phyloP scores from a whole-genome alignment of 1,140 invertebrate species.

The Calephelis virginiensis region DNA sequence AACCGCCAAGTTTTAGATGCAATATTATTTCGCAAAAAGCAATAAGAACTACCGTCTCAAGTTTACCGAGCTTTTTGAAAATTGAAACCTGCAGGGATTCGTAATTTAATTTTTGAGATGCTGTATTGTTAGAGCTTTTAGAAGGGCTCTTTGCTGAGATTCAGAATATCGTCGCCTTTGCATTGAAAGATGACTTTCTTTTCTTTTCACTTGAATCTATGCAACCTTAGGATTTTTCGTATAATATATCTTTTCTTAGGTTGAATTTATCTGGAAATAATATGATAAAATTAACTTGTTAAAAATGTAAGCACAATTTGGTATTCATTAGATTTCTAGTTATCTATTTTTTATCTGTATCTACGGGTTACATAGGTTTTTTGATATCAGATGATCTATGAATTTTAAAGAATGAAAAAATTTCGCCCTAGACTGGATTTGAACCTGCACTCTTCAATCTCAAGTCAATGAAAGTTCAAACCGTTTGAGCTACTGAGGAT shows the following conservation, averaged over 20 bases:
- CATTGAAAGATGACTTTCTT: constrained; percentile 33
- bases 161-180: constrained; percentile 43
- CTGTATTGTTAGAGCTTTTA: constrained; percentile 59
- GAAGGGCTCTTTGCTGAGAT: constrained; percentile 54
- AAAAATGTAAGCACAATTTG: background rate
- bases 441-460: no score
- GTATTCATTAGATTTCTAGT: background rate
- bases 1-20: constrained; percentile 36
- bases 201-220: constrained; percentile 17
- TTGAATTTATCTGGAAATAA: background rate
- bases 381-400: no score
- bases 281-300: background rate
- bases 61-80: constrained; percentile 58
- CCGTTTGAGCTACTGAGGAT: no score
- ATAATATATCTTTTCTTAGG: background rate
- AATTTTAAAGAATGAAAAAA: no score
- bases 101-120: constrained; percentile 75
- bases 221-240: background rate
- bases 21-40: constrained; percentile 59
- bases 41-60: constrained; percentile 51
- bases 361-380: no score
- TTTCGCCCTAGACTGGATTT: no score
- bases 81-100: constrained; percentile 65
- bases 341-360: no score
- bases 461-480: no score